Evolutionary conservation across 2,113 vertebrate species (phyloP).

Genomic region (Aspidoscelis tigris): DNA sequence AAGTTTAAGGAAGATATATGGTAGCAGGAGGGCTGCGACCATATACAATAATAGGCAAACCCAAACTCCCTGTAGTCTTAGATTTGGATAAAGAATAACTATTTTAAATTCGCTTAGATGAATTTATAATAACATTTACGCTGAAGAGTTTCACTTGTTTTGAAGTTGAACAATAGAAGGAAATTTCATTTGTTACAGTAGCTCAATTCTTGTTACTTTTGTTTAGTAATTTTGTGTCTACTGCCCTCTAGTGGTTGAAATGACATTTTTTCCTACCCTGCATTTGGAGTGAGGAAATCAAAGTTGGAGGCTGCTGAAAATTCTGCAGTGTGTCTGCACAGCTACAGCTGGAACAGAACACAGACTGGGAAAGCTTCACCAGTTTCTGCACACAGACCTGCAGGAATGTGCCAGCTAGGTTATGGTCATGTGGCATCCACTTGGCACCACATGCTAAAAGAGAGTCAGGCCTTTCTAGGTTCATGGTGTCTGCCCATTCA

Average conservation of each 20-base stretch:
- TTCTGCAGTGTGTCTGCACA: too few species aligned
- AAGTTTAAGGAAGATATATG: background rate
- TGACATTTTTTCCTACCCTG: background rate
- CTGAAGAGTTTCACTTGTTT: too few species aligned
- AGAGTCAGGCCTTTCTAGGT: too few species aligned
- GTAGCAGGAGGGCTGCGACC: background rate
- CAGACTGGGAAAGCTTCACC: too few species aligned
- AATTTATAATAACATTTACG: background rate
- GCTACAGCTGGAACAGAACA: too few species aligned
- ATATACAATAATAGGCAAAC: background rate
- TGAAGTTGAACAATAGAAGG: background rate
- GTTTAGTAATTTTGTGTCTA: background rate
- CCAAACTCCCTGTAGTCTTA: background rate
- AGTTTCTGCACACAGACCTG: too few species aligned
- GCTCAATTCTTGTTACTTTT: background rate
- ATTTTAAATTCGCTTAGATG: background rate
- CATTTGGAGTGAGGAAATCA: too few species aligned
- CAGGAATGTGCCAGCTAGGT: too few species aligned
- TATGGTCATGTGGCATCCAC: too few species aligned
- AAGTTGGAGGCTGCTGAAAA: too few species aligned
- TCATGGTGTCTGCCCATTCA: too few species aligned
- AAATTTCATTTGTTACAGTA: background rate
- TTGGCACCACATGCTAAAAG: too few species aligned
- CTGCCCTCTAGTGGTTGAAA: conserved; percentile 46
- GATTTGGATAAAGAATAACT: background rate